Evolutionary conservation across 2,797 vertebrate species (phyloP).

Genomic region (Eurystomus glaucurus): DNA sequence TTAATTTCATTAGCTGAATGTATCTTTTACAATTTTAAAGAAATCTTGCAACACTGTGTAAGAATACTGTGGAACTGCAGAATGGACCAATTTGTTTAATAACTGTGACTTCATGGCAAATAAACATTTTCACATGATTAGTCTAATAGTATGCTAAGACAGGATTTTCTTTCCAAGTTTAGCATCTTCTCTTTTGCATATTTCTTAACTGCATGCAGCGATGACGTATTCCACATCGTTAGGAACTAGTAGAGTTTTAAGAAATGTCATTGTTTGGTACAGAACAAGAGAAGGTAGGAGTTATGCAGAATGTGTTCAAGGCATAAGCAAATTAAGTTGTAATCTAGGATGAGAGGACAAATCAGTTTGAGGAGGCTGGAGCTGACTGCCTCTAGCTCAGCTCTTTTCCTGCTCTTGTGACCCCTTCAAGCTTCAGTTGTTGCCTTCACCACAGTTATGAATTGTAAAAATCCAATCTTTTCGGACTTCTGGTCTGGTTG

Average conservation of each 20-base stretch:
- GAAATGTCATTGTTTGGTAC: neutral
- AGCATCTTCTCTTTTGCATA: slow-evolving; percentile 11
- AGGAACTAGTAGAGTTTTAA: neutral
- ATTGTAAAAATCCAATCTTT: neutral
- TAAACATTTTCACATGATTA: slow-evolving; percentile 67
- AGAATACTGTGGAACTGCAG: neutral
- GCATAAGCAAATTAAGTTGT: neutral
- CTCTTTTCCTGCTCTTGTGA: neutral
- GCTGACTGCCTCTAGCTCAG: neutral
- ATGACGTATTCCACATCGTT: slow-evolving; percentile 37
- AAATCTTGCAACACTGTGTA: neutral
- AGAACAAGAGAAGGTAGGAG: neutral
- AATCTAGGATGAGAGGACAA: neutral
- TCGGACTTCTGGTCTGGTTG: neutral
- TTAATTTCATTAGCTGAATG: slow-evolving; percentile 73
- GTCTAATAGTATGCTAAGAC: slow-evolving; percentile 31
- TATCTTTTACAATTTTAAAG: slow-evolving; percentile 60
- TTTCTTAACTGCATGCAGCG: neutral
- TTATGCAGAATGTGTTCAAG: neutral
- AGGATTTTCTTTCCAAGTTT: slow-evolving; percentile 31
- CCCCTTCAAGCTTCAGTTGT: neutral
- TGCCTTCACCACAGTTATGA: neutral
- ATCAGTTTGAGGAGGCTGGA: neutral
- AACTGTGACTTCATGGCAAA: slow-evolving; percentile 61
- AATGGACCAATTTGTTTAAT: slow-evolving; percentile 56